Percentiles rank a stretch among this genome's conserved stretches.
Conservation (phyloP, 2,888 invertebrate genomes). For the Heliothis peltigera region DNA sequence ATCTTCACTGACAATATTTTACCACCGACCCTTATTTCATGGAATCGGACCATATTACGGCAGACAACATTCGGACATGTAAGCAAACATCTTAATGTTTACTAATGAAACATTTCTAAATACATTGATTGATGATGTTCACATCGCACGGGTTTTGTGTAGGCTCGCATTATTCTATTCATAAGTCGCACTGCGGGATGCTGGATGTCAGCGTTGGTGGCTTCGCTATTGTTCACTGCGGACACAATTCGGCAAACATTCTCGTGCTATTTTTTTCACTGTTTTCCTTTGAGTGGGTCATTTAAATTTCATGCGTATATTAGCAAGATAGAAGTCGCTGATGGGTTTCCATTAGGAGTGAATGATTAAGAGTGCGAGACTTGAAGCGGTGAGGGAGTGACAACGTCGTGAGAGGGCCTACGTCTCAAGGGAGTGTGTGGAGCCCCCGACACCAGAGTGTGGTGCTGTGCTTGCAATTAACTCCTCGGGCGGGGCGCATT, state of each 20-base stretch:
- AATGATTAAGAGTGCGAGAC: conserved; percentile 85
- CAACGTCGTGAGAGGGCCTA: conserved; percentile 46
- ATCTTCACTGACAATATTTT: conserved; percentile 80
- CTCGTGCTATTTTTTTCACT: conserved; percentile 75
- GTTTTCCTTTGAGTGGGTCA: conserved; percentile 77
- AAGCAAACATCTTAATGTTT: conserved; percentile 90
- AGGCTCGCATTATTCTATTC: conserved; percentile 85
- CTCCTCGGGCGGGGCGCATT: conserved; percentile 82
- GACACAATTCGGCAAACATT: conserved; percentile 84
- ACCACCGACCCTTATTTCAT: conserved; percentile 82
- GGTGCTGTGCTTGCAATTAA: conserved; percentile 87
- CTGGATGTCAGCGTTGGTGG: conserved; percentile 86
- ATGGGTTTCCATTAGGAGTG: conserved; percentile 85
- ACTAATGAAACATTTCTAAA: conserved; percentile 89
- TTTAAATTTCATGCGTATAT: conserved; percentile 88
- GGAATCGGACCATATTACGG: conserved; percentile 81
- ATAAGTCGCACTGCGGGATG: conserved; percentile 85
- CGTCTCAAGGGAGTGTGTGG: conserved; percentile 72
- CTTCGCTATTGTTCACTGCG: conserved; percentile 81
- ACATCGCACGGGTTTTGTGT: conserved; percentile 84
- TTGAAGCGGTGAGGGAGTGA: conserved; percentile 65
- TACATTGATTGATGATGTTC: conserved; percentile 88
- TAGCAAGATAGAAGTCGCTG: conserved; percentile 72
- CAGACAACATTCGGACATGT: conserved; percentile 86
- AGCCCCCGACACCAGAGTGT: conserved; percentile 77